Conservation (phyloP, 1,140 invertebrate genomes). For the Drosophila jambulina region DNA sequence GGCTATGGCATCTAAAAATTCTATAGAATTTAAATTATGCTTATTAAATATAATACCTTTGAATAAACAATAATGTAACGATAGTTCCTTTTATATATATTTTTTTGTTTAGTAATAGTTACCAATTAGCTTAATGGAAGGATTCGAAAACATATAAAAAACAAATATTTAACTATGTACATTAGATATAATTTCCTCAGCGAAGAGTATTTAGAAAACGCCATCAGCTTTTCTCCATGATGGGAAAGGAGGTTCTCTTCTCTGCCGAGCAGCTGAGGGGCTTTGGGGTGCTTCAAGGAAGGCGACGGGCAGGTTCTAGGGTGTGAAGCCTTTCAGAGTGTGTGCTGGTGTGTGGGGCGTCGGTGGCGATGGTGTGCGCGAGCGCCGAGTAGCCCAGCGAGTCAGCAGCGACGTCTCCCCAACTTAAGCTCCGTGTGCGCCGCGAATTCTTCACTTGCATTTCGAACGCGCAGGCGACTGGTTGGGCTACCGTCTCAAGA, state of each 20-base stretch:
- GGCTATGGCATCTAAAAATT: not conserved
- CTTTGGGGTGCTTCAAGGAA: not conserved
- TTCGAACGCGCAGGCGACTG: slow-evolving; percentile 76
- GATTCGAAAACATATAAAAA: not conserved
- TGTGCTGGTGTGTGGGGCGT: slow-evolving; percentile 3
- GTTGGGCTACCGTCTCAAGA: slow-evolving; percentile 42
- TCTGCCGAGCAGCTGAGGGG: slow-evolving; percentile 4
- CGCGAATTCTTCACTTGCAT: slow-evolving; percentile 81
- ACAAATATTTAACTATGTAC: not conserved
- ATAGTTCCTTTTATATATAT: not conserved
- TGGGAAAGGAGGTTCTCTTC: slow-evolving; percentile 23
- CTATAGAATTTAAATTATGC: not conserved
- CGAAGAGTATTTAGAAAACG: slow-evolving; percentile 3
- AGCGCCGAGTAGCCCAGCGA: slow-evolving; percentile 56
- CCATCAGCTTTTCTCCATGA: not conserved
- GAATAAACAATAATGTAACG: not conserved
- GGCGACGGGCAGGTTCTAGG: not conserved
- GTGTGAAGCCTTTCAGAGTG: not conserved
- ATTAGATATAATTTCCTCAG: not conserved
- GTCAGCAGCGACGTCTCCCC: slow-evolving; percentile 45
- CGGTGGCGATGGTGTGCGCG: slow-evolving; percentile 47
- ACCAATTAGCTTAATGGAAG: not conserved
- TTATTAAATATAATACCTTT: not conserved
- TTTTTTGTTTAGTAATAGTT: not conserved
- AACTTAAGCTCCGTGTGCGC: slow-evolving; percentile 80